Base-by-base conservation (phyloP, 2,888 invertebrate species). In the Laothoe populi region DNA sequence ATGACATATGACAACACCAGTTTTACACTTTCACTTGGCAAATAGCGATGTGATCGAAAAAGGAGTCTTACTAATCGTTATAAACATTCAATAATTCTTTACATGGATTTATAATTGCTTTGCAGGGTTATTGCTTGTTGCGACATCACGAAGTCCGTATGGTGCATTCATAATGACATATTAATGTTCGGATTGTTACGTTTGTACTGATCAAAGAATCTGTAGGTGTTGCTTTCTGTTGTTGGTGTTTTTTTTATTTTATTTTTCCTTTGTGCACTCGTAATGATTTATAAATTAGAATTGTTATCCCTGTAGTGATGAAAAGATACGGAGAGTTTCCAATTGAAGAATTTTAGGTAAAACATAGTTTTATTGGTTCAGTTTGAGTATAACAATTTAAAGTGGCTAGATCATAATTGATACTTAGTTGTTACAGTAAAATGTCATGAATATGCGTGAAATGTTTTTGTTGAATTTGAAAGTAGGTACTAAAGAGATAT, bases 21-120 rank as follows among this genome's bases (percentile, higher is more conserved):
- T 35, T 53, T 53, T 11, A 53, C 53, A 53, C 53, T 35, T 53
- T 53, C 53, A 35, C 53, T 35, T 5, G 53, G 0, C 16, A 11
- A 53, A 10, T 1, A 3, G 31, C 19, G 35, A 35, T 11, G 19
- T 19, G 21, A 31, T 53, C 53, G 19, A 19, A 53, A 5, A 53
- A 53, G 53, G 53, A 53, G 11, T 19, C 10, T n/a, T 11, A 19
- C 31, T n/a, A 19, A 4, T 53, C 53, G 19, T 53, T 53, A 19
- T 1, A 10, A 35, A 26, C 31, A 31, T 31, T 13, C 7, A 53
- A 53, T 11, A 7, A 19, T 53, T 31, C 53, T 19, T 11, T 19
- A 35, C 19, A 53, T 53, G 53, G 53, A 11, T 35, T 53, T 53
- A 53, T 35, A 35, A 53, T 53, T 53, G 19, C 44, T 45, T 19